A percentile compares a stretch with the other conserved stretches of the same genome.
Conservation (phyloP, 2,113 vertebrate genomes). For the Scomber japonicus region DNA sequence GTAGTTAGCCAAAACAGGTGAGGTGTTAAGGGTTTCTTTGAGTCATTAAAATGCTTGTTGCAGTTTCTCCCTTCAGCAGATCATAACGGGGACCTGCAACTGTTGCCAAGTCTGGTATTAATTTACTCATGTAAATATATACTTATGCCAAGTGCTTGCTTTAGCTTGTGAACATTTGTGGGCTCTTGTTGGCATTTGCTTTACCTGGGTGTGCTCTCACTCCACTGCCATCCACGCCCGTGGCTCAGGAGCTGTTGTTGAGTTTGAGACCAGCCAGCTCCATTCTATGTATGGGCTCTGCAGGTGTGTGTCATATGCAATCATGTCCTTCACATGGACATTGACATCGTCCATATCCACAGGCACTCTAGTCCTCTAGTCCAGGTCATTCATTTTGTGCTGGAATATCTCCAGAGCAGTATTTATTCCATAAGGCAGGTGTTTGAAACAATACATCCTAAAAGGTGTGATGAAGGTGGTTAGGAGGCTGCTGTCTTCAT, state of each 20-base stretch:
- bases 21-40: neutral
- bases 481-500: neutral
- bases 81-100: too few relatives aligned
- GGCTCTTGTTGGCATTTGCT: neutral
- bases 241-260: slow-evolving; percentile 15
- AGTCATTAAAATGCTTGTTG: slow-evolving; percentile 3
- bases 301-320: neutral
- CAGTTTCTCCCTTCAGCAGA: neutral
- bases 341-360: slow-evolving; percentile 12
- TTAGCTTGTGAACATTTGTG: neutral
- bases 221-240: neutral
- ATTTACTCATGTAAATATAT: slow-evolving; percentile 15
- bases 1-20: too few relatives aligned
- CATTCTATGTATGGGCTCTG: neutral
- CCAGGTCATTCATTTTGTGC: slow-evolving; percentile 1
- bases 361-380: neutral
- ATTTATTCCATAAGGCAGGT: neutral
- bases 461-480: slow-evolving; percentile 10
- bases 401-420: neutral
- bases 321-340: neutral
- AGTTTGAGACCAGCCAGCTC: neutral
- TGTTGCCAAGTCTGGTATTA: slow-evolving; percentile 2
- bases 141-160: neutral
- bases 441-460: neutral
- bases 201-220: slow-evolving; percentile 16